Evolutionary conservation across 2,888 invertebrate species (phyloP), one percentile per base, ranked within the genome.

Genomic region (Nomada fucata): DNA sequence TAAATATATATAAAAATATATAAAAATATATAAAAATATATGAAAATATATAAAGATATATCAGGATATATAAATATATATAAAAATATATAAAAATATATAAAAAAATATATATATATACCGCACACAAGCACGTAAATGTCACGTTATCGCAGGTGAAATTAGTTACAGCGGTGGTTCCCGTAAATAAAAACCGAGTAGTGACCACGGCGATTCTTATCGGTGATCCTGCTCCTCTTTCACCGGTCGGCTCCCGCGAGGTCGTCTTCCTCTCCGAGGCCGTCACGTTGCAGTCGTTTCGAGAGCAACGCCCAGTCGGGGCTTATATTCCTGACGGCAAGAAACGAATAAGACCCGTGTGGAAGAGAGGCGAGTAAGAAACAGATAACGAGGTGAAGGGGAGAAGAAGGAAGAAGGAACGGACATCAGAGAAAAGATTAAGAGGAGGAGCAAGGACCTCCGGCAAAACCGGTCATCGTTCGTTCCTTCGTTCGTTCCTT

Each of bases 401-500:
- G 79, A 75, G 76, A 77, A 78, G 84, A 60, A 82, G 83, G 74
- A 74, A 82, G 85, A 71, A 83, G 80, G 65, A 80, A 79, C 79
- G 83, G 79, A 87, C 88, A 88, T 88, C 84, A 77, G 79, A 53
- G 82, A 81, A 81, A 87, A 88, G 88, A 88, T 88, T 88, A 87
- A 88, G 88, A 88, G 88, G 84, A 88, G 84, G 88, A 88, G 88
- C 88, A 88, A 88, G 87, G 86, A 88, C 88, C 88, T 88, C 84
- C 81, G 80, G 82, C 84, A 83, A 77, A 88, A 88, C 88, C 88
- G 88, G 88, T 88, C 88, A 88, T 82, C 86, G 85, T 76, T 29
- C 79, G 81, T 83, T 65, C 79, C 81, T 83, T 72, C 79, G 81
- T 83, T 44, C 82, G 76, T 86, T 61, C 86, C 23, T 1, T 23